Percentiles rank a stretch among this genome's conserved stretches.
Conservation (phyloP, 2,888 invertebrate genomes). For the Plebejus anna region DNA sequence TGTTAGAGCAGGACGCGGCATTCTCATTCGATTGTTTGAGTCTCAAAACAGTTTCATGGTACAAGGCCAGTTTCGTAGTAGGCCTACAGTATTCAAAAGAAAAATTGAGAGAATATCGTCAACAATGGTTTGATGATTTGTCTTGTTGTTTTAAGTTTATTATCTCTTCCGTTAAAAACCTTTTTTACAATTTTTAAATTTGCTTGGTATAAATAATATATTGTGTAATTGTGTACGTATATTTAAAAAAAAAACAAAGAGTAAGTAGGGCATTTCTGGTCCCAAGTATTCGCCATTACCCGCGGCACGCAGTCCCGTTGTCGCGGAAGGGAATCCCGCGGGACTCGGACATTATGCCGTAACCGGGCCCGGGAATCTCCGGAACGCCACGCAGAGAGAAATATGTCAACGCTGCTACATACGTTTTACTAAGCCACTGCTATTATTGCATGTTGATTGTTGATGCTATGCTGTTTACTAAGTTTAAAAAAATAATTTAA, state of each 20-base stretch:
- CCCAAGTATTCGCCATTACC: background rate
- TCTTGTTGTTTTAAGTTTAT: no score
- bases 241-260: background rate
- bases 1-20: no score
- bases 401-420: background rate
- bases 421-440: background rate
- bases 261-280: background rate
- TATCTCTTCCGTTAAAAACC: no score
- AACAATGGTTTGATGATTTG: no score
- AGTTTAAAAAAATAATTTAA: background rate
- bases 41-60: no score
- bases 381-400: background rate
- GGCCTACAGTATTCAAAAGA: no score
- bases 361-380: conserved; percentile 6
- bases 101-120: no score
- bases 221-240: no score
- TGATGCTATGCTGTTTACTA: background rate
- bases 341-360: conserved; percentile 22
- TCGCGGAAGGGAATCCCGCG: conserved; percentile 20
- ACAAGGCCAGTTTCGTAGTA: no score
- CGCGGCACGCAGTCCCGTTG: conserved; percentile 19
- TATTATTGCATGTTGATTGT: background rate
- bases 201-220: no score
- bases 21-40: no score
- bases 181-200: no score